phyloP scores from a whole-genome alignment of 2,888 invertebrate genomes.

The Chydorus sphaericus region DNA sequence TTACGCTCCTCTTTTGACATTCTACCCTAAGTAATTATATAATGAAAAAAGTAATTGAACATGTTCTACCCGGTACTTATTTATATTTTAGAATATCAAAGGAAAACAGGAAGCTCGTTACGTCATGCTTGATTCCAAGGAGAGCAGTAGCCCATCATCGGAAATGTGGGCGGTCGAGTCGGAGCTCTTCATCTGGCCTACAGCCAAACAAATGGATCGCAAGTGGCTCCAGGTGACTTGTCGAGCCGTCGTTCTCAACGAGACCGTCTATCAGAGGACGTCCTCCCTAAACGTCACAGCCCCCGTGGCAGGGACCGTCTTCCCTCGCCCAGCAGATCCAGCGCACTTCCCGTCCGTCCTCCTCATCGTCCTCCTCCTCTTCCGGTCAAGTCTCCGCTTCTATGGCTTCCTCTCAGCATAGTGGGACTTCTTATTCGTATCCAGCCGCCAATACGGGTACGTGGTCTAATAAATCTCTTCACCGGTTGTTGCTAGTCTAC shows the following conservation, averaged over 20 bases:
- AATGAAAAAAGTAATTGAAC: too few species aligned
- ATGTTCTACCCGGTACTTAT: too few species aligned
- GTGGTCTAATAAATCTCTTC: too few species aligned
- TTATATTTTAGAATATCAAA: not conserved
- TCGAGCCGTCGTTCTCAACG: constrained; percentile 1
- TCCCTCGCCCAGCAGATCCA: not conserved
- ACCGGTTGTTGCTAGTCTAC: too few species aligned
- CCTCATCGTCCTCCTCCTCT: not conserved
- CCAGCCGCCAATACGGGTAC: not conserved
- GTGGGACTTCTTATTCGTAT: not conserved
- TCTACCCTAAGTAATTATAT: too few species aligned
- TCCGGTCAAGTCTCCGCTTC: not conserved
- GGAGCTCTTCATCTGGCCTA: not conserved
- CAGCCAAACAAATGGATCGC: not conserved
- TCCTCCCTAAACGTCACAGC: not conserved
- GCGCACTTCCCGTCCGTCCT: not conserved
- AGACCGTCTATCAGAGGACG: not conserved
- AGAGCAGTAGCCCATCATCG: not conserved
- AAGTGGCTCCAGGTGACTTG: not conserved
- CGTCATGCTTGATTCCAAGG: not conserved
- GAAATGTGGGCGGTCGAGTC: constrained; percentile 2
- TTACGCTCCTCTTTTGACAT: not conserved
- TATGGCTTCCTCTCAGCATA: not conserved
- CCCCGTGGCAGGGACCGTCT: not conserved
- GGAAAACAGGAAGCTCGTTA: not conserved